Base-by-base conservation (phyloP, 2,888 invertebrate species). In the Agrilus mali region DNA sequence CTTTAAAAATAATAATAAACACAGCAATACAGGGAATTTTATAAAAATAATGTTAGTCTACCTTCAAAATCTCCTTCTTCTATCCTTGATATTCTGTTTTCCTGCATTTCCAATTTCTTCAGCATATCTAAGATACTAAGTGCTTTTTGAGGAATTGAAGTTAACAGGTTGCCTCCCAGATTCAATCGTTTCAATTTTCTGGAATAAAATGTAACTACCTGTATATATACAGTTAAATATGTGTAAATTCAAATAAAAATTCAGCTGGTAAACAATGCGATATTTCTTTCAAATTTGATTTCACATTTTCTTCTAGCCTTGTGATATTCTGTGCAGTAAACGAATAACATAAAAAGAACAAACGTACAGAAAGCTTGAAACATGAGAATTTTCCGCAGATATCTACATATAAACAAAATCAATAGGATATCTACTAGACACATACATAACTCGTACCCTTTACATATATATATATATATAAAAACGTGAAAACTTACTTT, bases 61-160 rank as follows among this genome's bases (percentile, higher is more conserved):
- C 90, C 92, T 69, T 80, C 80, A 63, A 92, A 92, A 63, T 92
- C 88, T 32, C 86, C 86, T 60, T 87, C 87, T 36, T 76, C 69
- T 50, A 92, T 87, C 27, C 74, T 68, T 35, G 77, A 71, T 47
- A 92, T 86, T 51, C 78, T 75, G 61, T 92, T 92, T 60, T 89
- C 88, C 59, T 89, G 89, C 71, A 92, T 79, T 67, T 90, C 90
- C 39, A 92, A 72, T 59, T 86, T 90, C 64, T 84, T 86, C 52
- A 92, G 67, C 55, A 80, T 86, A 57, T 84, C 82, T 51, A 90
- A 70, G 46, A 82, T 75, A 1, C 82, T 79, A n/a, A 92, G 75
- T 1, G 90, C 80, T 58, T 80, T 78, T 55, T 86, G 86, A 12
- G 90, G 90, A 38, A 90, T 77, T 10, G 74, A 70, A 32, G 77